These are phyloP conservation scores for Daktulosphaira vitifoliae DNA, from an alignment of 1,140 invertebrate genomes.

Conservation along the genomic window DNA sequence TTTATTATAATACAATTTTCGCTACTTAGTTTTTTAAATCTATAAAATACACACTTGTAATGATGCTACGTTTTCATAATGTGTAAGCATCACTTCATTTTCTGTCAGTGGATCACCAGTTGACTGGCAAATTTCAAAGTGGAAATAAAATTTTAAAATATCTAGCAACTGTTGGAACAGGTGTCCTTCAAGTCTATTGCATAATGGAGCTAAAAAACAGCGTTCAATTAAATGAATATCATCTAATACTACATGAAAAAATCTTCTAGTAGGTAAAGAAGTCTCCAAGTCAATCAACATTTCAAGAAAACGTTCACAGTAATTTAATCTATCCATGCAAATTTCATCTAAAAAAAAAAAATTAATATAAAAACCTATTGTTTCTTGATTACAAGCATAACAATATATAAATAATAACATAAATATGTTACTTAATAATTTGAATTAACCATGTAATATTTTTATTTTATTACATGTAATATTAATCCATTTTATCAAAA, in stretches of 20 bases:
- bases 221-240: conserved; percentile 88
- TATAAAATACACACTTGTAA: conserved; percentile 57
- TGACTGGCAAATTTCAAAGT: conserved; percentile 96
- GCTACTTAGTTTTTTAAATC: background rate
- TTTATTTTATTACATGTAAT: too few species aligned
- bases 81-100: conserved; percentile 83
- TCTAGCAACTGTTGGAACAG: conserved; percentile 85
- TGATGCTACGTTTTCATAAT: conserved; percentile 84
- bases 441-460: conserved; percentile 16
- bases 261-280: conserved; percentile 84
- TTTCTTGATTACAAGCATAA: background rate
- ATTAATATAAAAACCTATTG: conserved; percentile 2
- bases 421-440: background rate
- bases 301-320: conserved; percentile 94
- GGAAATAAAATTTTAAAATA: conserved; percentile 92
- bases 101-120: conserved; percentile 90
- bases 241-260: conserved; percentile 94
- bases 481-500: too few species aligned
- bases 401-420: background rate
- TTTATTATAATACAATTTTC: conserved; percentile 25
- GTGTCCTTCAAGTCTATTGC: conserved; percentile 71
- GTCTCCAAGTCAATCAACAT: conserved; percentile 94
- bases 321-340: conserved; percentile 57
- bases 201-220: conserved; percentile 70
- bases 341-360: conserved; percentile 45